Evolutionary conservation across 30 jellyfish, hydroid and myxozoan species (phyloP), one percentile per base, ranked within the genome.

Genomic region (Nemopilema nomurai): DNA sequence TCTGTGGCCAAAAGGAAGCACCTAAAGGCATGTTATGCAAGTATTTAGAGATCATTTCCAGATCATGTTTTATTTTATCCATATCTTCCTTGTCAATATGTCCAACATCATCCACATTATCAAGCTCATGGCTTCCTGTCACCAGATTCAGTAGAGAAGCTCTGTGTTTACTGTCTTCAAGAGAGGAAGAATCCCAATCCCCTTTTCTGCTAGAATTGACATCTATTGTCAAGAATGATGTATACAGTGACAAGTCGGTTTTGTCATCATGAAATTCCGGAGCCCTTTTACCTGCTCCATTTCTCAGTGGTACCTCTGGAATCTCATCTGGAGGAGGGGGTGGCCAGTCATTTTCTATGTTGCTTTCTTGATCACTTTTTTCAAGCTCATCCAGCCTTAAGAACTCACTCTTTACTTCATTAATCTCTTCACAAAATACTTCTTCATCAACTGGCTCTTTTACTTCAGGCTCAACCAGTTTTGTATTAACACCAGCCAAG

Each of bases 211-310:
- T 63, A 1, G 87, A 41, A 51, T 81, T 74, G 49, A 86, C 95
- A 86, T 86, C 95, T 49, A 86, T 86, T 29, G 95, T 86, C 73
- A 86, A 71, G 69, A 86, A 86, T 27, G 95, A 86, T 1, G 95
- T 86, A 71, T 86, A 86, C 16, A 86, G 22, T 21, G 82, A 84
- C 4, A 62, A 32, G 16, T 76, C 64, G 1, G 25, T n/a, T 51
- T 22, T 62, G 0, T 25, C 86, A 74, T 33, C 26, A 76, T 52
- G 28, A 4, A 8, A 1, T 4, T 19, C 51, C 1, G 7, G 29
- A 3, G 20, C 75, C 28, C 18, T 52, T 50, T 52, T 30, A 4
- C 16, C 65, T n/a, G 28, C 62, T n/a, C 20, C 6, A 21, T 17
- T n/a, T 18, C 19, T 51, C 31, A 49, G 1, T 49, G n/a, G 49